Percentiles rank a stretch among this genome's conserved stretches.
Conservation (phyloP, 2,888 invertebrate species). For the Clostera curtula region DNA sequence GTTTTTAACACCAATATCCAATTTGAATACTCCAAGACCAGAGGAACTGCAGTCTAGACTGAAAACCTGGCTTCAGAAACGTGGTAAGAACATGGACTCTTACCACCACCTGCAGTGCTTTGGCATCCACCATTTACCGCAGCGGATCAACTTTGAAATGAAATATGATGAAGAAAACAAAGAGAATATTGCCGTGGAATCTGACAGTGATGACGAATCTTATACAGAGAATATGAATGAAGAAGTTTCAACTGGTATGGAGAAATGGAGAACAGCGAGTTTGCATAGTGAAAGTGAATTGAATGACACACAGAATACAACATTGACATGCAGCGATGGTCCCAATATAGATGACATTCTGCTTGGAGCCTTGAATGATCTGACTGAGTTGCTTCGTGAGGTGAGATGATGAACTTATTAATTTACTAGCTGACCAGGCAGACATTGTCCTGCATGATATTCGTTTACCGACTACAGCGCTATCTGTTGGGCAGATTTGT, state of each 20-base stretch:
- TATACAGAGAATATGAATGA: conserved; percentile 48
- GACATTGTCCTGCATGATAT: too few relatives aligned
- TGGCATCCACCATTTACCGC: conserved; percentile 44
- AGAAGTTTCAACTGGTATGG: conserved; percentile 17
- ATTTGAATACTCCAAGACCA: conserved; percentile 50
- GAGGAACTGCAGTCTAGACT: conserved; percentile 57
- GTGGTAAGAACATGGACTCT: conserved; percentile 60
- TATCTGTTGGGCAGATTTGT: too few relatives aligned
- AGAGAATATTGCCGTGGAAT: conserved; percentile 62
- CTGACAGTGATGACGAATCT: conserved; percentile 57
- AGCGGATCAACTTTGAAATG: conserved; percentile 11
- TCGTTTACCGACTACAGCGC: too few relatives aligned
- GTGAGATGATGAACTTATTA: too few relatives aligned
- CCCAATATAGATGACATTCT: conserved; percentile 45
- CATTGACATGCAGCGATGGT: conserved; percentile 30
- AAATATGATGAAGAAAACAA: conserved; percentile 64
- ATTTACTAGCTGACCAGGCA: too few relatives aligned
- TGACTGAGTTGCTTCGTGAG: conserved; percentile 67
- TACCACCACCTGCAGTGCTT: conserved; percentile 74
- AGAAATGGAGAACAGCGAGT: conserved; percentile 50
- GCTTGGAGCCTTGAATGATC: conserved; percentile 64
- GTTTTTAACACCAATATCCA: conserved; percentile 48
- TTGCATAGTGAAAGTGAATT: conserved; percentile 40
- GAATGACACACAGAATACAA: conserved; percentile 42
- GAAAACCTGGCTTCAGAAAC: conserved; percentile 67